A percentile compares a stretch with the other conserved stretches of the same genome.
Conservation (phyloP, 2,797 vertebrate species). For the Liasis olivaceus region DNA sequence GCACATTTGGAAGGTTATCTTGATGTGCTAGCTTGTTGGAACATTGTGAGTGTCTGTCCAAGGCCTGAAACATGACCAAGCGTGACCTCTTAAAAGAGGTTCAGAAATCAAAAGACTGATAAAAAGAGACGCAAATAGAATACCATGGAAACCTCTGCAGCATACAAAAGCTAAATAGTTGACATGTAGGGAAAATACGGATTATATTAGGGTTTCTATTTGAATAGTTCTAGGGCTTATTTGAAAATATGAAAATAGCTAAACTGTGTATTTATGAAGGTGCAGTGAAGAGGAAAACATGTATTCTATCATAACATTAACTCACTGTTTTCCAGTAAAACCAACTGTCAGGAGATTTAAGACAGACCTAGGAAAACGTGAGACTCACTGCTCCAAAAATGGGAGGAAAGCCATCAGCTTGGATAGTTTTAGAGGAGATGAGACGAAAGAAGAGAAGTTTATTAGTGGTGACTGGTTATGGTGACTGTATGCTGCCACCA, state of each 20-base stretch:
- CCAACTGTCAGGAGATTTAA: neutral
- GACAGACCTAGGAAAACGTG: neutral
- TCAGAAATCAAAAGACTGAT: neutral
- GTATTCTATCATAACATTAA: neutral
- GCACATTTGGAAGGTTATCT: neutral
- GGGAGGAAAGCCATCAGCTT: neutral
- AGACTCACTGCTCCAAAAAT: neutral
- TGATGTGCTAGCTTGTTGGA: neutral
- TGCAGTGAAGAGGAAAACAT: neutral
- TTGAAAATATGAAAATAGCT: neutral
- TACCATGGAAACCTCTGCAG: neutral
- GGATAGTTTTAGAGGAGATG: neutral
- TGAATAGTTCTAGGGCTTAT: neutral
- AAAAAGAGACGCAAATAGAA: neutral
- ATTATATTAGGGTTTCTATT: neutral
- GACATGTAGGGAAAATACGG: neutral
- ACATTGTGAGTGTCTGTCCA: neutral
- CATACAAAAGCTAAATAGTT: neutral
- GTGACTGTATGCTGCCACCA: neutral
- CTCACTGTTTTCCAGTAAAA: neutral
- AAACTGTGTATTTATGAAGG: neutral
- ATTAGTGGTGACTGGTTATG: neutral
- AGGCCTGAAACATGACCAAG: neutral
- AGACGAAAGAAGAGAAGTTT: neutral
- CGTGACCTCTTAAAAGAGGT: slow-evolving; percentile 2